phyloP scores from a whole-genome alignment of 2,113 vertebrate species.

The Acanthochromis polyacanthus region DNA sequence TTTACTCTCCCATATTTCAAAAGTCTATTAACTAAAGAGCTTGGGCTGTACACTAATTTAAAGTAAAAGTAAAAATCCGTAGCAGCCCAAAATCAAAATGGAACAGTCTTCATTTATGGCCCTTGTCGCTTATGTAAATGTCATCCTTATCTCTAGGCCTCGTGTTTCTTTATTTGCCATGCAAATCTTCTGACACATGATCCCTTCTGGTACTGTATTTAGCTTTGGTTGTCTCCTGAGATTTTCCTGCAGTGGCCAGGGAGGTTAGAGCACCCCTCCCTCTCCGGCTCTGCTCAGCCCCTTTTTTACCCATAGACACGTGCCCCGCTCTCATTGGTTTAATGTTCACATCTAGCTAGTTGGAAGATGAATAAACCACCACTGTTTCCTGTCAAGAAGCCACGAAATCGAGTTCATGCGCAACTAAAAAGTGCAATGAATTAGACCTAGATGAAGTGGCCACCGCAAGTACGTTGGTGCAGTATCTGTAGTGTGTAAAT shows the following conservation, averaged over 20 bases:
- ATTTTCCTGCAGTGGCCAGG: constrained; percentile 32
- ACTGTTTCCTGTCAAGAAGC: constrained; percentile 45
- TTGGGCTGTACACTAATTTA: not conserved
- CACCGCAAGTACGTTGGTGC: not conserved
- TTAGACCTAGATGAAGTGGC: constrained; percentile 28
- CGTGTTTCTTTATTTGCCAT: constrained; percentile 49
- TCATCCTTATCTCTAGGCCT: constrained; percentile 33
- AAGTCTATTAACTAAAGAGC: constrained; percentile 7
- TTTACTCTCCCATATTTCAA: constrained; percentile 14
- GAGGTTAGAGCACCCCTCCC: not conserved
- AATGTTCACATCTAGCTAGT: constrained; percentile 43
- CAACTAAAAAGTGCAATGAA: constrained; percentile 37
- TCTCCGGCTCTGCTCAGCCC: not conserved
- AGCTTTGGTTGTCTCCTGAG: constrained; percentile 48
- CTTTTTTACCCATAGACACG: constrained; percentile 15
- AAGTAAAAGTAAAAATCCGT: constrained; percentile 11
- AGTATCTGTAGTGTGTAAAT: constrained; percentile 39
- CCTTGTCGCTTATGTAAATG: constrained; percentile 59
- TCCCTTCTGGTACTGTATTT: constrained; percentile 48
- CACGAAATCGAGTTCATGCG: constrained; percentile 53
- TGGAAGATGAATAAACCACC: constrained; percentile 33
- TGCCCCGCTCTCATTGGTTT: constrained; percentile 47
- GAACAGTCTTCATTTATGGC: constrained; percentile 23
- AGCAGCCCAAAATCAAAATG: constrained; percentile 30
- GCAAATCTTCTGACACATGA: constrained; percentile 46